Conservation (phyloP, 2,113 vertebrate genomes). For the Paracyprichromis sp. region DNA sequence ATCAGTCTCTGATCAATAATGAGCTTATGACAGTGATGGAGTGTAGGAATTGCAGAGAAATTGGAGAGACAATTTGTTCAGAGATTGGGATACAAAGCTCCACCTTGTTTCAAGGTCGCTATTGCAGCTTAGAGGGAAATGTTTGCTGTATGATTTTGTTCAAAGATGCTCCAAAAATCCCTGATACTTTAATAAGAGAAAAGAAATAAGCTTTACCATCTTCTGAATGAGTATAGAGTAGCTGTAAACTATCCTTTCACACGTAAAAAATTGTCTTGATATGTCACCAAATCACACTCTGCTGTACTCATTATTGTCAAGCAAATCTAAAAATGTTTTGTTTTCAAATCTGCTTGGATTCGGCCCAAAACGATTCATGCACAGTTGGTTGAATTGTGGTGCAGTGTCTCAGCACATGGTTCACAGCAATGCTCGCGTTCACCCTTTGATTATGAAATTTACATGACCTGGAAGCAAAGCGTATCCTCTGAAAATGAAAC, state of each 20-base stretch:
- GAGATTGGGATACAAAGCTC: constrained; percentile 20
- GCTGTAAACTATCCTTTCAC: neutral
- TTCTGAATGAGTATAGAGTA: neutral
- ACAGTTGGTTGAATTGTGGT: neutral
- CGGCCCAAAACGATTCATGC: accelerated
- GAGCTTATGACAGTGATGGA: constrained; percentile 71
- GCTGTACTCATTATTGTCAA: neutral
- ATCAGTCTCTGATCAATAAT: constrained; percentile 67
- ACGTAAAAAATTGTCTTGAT: neutral
- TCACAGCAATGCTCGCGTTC: neutral
- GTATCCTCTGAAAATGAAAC: neutral
- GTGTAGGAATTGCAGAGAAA: constrained; percentile 64
- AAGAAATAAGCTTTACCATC: neutral
- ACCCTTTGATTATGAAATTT: neutral
- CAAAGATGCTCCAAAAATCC: neutral
- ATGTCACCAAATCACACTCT: neutral
- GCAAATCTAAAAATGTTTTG: neutral
- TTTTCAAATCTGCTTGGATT: neutral
- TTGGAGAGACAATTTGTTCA: constrained; percentile 58
- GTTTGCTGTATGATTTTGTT: neutral
- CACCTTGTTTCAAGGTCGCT: constrained; percentile 62
- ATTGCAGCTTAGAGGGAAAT: neutral
- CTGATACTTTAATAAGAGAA: neutral
- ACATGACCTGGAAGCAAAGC: neutral
- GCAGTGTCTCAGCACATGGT: neutral